Percentiles rank a stretch among this genome's conserved stretches.
phyloP scores from a whole-genome alignment of 1,140 invertebrate species.

The Drosophila carrolli region DNA sequence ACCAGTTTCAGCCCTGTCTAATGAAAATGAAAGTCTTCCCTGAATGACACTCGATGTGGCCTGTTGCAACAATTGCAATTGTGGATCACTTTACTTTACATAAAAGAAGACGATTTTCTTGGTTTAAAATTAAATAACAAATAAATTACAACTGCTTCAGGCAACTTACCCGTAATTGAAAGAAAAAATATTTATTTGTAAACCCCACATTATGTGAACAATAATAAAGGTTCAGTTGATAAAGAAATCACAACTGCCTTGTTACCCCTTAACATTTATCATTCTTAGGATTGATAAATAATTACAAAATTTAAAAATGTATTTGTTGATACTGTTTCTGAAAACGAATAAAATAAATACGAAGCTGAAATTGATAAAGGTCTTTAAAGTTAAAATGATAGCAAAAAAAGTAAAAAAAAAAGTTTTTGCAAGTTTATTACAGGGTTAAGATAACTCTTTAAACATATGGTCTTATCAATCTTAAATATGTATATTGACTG shows the following conservation, averaged over 20 bases:
- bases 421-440: too few species aligned
- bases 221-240: not conserved
- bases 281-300: too few species aligned
- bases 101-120: constrained; percentile 19
- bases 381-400: too few species aligned
- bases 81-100: constrained; percentile 30
- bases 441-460: too few species aligned
- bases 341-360: too few species aligned
- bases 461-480: not conserved
- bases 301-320: too few species aligned
- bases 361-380: too few species aligned
- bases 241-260: too few species aligned
- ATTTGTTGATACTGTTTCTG: too few species aligned
- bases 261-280: too few species aligned
- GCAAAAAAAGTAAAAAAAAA: too few species aligned
- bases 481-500: constrained; percentile 1
- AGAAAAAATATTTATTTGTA: not conserved
- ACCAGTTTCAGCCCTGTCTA: constrained; percentile 27
- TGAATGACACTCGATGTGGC: constrained; percentile 54
- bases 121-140: constrained; percentile 1
- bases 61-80: constrained; percentile 35
- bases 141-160: constrained; percentile 4
- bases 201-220: not conserved
- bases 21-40: constrained; percentile 70
- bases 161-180: not conserved